Percentiles rank a stretch among this genome's conserved stretches.
Evolutionary conservation across 2,113 vertebrate species (phyloP).

Genomic region (Poeciliopsis retropinna): DNA sequence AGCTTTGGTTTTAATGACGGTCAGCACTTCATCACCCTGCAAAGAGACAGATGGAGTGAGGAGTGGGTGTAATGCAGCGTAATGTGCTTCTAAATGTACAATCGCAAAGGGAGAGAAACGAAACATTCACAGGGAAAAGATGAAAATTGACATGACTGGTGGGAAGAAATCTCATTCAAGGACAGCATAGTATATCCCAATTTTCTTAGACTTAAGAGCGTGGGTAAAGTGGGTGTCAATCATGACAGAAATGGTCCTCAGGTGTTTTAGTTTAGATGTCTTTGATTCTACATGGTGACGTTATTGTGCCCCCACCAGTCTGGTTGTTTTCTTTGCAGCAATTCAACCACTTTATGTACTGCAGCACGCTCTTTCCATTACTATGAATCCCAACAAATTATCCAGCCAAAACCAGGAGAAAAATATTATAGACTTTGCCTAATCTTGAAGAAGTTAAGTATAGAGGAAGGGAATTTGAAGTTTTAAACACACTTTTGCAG

Average conservation of each 20-base stretch:
- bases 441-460: slow-evolving; percentile 17
- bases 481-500: slow-evolving; percentile 19
- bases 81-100: slow-evolving; percentile 44
- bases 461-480: background rate
- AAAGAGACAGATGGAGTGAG: slow-evolving; percentile 22
- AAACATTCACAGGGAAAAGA: slow-evolving; percentile 39
- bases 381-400: slow-evolving; percentile 17
- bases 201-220: slow-evolving; percentile 41
- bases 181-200: slow-evolving; percentile 28
- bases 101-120: slow-evolving; percentile 27
- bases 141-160: slow-evolving; percentile 33
- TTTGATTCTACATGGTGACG: slow-evolving; percentile 27
- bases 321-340: slow-evolving; percentile 5
- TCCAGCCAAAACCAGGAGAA: slow-evolving; percentile 14
- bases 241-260: slow-evolving; percentile 32
- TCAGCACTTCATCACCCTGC: slow-evolving; percentile 96
- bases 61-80: slow-evolving; percentile 14
- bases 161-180: slow-evolving; percentile 47
- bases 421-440: slow-evolving; percentile 8
- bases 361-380: slow-evolving; percentile 24
- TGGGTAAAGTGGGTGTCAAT: slow-evolving; percentile 46
- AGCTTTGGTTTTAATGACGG: slow-evolving; percentile 98
- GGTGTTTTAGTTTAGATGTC: slow-evolving; percentile 33
- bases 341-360: slow-evolving; percentile 25
- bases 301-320: slow-evolving; percentile 2